Base-by-base conservation (phyloP, 2,888 invertebrate genomes). In the Cephus nigrinus region DNA sequence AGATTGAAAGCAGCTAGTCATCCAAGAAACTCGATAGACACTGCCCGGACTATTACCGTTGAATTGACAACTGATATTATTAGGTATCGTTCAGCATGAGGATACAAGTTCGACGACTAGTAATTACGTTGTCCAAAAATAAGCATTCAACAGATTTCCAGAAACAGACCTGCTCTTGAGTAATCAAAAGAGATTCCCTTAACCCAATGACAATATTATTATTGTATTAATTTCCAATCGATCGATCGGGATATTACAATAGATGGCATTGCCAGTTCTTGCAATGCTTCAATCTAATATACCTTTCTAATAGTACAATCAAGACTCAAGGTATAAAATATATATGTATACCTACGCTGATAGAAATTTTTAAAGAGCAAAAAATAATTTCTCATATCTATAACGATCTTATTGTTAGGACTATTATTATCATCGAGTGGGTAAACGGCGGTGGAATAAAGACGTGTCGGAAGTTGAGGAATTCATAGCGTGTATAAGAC, bases 401-500 rank as follows among this genome's bases (percentile, higher is more conserved):
- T 55, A 23, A 55, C 9, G 9, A 55, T 23, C 23, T 2, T 23
- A 55, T 55, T 55, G 23, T 23, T 55, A 9, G 9, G 9, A 23
- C 9, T 55, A 15, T 55, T 55, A 55, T 55, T 55, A 15, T 55
- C 9, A 36, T 36, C 12, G 9, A 23, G 55, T 23, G 2, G 23
- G 55, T 55, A 55, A 55, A 23, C 55, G 55, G 2, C 55, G 55
- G 23, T 55, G 23, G 23, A 55, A 55, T 55, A 55, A 55, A 55
- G 55, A 55, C 55, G 55, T 55, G 55, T 55, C 55, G 2, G 55
- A 55, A 55, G 55, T 55, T 55, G 23, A 55, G 23, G 55, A 55
- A 55, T 55, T 55, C 55, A 15, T 79, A 12, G 76, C 78, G 80
- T 80, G 75, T 55, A 55, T 55, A 75, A 69, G 40, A 77, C 71